Percentiles rank a stretch among this genome's conserved stretches.
These are phyloP conservation scores for Aldrovandia affinis DNA, from an alignment of 2,797 vertebrate genomes.

Conservation along the genomic window DNA sequence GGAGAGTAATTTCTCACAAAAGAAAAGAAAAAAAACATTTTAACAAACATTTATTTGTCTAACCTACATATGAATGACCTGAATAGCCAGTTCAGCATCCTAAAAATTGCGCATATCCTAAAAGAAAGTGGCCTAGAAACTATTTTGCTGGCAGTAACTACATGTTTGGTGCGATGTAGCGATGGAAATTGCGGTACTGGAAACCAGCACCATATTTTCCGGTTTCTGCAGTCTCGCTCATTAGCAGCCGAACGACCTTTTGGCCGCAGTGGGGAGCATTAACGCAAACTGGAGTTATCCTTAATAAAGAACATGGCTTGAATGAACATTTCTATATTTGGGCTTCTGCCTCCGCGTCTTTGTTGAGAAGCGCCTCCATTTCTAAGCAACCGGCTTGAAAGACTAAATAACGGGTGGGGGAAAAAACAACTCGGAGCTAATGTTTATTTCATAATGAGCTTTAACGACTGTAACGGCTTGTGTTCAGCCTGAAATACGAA, in stretches of 20 bases:
- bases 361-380: conserved; percentile 3
- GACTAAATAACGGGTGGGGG: background rate
- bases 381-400: background rate
- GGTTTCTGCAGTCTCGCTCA: too few relatives aligned
- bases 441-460: conserved; percentile 15
- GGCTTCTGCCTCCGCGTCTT: background rate
- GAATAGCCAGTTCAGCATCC: background rate
- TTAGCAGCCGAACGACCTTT: background rate
- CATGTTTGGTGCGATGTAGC: background rate
- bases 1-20: background rate
- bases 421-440: background rate
- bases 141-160: background rate
- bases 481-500: background rate
- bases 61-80: background rate
- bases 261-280: background rate
- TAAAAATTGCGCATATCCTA: background rate
- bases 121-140: background rate
- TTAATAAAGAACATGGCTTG: background rate
- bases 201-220: too few relatives aligned
- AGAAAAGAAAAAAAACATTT: background rate
- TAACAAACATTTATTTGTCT: background rate
- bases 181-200: too few relatives aligned
- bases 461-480: too few relatives aligned
- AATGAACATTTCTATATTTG: conserved; percentile 4
- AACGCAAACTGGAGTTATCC: background rate